Conservation (phyloP, 2,113 vertebrate species). For the Oncorhynchus clarkii region DNA sequence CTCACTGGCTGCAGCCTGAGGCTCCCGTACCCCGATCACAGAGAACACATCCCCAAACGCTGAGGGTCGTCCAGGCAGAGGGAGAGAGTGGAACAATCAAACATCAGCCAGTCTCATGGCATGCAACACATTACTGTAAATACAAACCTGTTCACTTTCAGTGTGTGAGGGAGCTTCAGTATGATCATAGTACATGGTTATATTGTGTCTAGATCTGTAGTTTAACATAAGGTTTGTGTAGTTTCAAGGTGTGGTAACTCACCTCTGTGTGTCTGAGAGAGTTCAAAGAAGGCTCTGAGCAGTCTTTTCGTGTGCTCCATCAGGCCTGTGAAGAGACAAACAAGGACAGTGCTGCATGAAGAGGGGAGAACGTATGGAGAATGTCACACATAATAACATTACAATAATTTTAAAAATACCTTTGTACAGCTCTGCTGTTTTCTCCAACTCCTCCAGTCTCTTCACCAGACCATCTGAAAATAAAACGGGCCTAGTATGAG, state of each 20-base stretch:
- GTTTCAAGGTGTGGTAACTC: slow-evolving; percentile 24
- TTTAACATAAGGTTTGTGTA: neutral
- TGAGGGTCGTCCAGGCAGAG: slow-evolving; percentile 40
- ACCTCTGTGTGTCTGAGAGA: slow-evolving; percentile 98
- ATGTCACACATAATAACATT: neutral
- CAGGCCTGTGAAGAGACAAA: slow-evolving; percentile 75
- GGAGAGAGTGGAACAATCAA: neutral
- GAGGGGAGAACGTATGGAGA: neutral
- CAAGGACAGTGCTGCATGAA: neutral
- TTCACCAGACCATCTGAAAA: slow-evolving; percentile 91
- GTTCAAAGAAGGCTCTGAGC: slow-evolving; percentile 93
- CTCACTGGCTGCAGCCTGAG: slow-evolving; percentile 92
- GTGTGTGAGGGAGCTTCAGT: too few relatives aligned
- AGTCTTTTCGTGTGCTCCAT: slow-evolving; percentile 96
- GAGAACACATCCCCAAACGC: slow-evolving; percentile 97
- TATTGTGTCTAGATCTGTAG: neutral
- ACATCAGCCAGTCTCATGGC: neutral
- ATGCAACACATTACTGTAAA: neutral
- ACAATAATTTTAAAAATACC: slow-evolving; percentile 64
- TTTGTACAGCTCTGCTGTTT: slow-evolving; percentile 95
- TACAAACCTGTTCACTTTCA: neutral
- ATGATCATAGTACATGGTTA: neutral
- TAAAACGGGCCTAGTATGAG: neutral
- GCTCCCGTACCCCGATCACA: slow-evolving; percentile 93
- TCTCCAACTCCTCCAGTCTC: slow-evolving; percentile 93